A percentile compares a stretch with the other conserved stretches of the same genome.
These are phyloP conservation scores for Acropora tenuis DNA, from an alignment of 64 coral and sea anemone species.

Conservation along the genomic window DNA sequence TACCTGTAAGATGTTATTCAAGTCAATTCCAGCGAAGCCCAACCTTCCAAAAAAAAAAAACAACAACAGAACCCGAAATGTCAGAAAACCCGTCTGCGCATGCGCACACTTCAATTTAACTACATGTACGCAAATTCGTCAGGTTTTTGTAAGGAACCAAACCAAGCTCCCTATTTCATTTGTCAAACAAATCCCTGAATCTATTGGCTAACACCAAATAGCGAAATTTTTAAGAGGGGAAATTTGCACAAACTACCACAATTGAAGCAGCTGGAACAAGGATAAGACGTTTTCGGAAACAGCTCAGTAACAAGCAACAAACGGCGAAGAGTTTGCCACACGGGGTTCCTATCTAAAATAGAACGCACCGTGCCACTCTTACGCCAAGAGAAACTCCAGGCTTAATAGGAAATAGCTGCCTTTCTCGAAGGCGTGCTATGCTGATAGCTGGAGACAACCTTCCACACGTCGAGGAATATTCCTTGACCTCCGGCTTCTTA, in stretches of 20 bases:
- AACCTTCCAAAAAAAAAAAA: constrained; percentile 64
- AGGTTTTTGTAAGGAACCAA: neutral
- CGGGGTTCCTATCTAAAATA: constrained; percentile 31
- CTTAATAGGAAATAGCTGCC: constrained; percentile 71
- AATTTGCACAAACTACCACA: neutral
- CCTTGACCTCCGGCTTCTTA: no score
- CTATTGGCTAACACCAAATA: neutral
- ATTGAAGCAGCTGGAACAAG: constrained; percentile 3
- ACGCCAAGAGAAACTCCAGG: constrained; percentile 80
- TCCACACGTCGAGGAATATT: neutral
- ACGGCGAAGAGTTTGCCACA: constrained; percentile 82
- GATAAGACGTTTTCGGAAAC: neutral
- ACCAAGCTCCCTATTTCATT: no score
- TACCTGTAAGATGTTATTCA: constrained; percentile 98
- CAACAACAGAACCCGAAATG: neutral
- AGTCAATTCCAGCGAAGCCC: constrained; percentile 81
- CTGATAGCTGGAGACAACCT: constrained; percentile 88
- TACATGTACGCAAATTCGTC: neutral
- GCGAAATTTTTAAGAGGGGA: neutral
- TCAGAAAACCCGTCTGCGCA: constrained; percentile 46
- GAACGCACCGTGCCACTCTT: constrained; percentile 63
- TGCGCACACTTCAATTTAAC: constrained; percentile 36
- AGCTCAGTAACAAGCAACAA: neutral
- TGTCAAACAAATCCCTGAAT: no score
- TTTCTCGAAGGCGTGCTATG: constrained; percentile 23